Evolutionary conservation across 2,797 vertebrate species (phyloP).

Genomic region (Caiman crocodilus): DNA sequence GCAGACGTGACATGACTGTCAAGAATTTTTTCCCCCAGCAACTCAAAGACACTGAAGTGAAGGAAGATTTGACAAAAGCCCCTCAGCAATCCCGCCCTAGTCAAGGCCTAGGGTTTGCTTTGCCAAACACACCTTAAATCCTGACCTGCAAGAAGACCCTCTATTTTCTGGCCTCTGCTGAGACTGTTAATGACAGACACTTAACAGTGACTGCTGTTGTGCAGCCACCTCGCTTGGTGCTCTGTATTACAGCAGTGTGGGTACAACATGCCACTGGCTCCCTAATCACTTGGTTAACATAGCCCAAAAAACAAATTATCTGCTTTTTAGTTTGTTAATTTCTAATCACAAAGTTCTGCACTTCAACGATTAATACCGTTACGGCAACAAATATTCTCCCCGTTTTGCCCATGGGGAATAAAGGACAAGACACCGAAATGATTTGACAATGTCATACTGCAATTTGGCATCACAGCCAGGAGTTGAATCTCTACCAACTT

Average conservation of each 20-base stretch:
- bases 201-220: background rate
- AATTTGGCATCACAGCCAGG: background rate
- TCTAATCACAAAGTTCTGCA: background rate
- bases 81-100: constrained; percentile 30
- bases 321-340: background rate
- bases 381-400: background rate
- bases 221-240: background rate
- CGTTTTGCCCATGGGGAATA: background rate
- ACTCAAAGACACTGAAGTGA: constrained; percentile 34
- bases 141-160: background rate
- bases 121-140: background rate
- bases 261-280: background rate
- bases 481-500: background rate
- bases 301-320: background rate
- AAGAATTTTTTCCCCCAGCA: background rate
- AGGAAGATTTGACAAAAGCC: constrained; percentile 13
- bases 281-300: background rate
- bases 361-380: background rate
- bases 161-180: background rate
- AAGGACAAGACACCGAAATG: background rate
- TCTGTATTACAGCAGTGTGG: background rate
- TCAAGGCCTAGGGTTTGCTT: background rate
- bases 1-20: background rate
- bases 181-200: background rate
- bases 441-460: background rate